A percentile compares a stretch with the other conserved stretches of the same genome.
Conservation (phyloP, 2,797 vertebrate genomes). For the Arctocebus calabarensis region DNA sequence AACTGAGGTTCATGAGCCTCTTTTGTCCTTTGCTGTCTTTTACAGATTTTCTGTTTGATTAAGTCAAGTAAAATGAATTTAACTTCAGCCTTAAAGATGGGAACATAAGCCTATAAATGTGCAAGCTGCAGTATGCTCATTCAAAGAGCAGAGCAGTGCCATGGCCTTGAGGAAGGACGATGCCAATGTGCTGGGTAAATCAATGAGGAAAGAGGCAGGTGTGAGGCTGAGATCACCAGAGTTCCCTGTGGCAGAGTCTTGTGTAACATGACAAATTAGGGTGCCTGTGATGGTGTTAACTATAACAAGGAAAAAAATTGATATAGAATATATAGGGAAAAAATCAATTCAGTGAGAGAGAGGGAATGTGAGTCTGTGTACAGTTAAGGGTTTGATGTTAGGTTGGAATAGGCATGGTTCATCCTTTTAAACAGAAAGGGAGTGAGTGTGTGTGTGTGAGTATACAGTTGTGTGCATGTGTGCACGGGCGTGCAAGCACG, state of each 20-base stretch:
- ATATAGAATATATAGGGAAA: background rate
- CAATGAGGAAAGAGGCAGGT: background rate
- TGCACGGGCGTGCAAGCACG: no score
- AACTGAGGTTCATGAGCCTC: background rate
- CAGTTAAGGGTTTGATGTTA: background rate
- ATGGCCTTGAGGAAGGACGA: background rate
- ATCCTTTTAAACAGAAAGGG: background rate
- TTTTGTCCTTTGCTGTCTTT: background rate
- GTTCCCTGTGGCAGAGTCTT: accelerated
- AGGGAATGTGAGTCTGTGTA: background rate
- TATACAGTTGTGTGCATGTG: background rate
- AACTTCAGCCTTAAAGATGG: background rate
- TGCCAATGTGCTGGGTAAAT: background rate
- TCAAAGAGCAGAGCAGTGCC: background rate
- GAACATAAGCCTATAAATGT: background rate
- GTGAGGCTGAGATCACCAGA: background rate
- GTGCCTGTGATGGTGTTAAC: background rate
- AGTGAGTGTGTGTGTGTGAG: background rate
- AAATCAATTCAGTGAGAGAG: background rate
- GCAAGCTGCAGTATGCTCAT: background rate
- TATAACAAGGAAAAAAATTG: background rate
- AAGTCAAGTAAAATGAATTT: background rate
- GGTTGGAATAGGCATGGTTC: background rate
- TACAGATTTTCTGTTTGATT: background rate
- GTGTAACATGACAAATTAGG: accelerated